Conservation (phyloP, 2,888 invertebrate species). For the Chalcis sispes region DNA sequence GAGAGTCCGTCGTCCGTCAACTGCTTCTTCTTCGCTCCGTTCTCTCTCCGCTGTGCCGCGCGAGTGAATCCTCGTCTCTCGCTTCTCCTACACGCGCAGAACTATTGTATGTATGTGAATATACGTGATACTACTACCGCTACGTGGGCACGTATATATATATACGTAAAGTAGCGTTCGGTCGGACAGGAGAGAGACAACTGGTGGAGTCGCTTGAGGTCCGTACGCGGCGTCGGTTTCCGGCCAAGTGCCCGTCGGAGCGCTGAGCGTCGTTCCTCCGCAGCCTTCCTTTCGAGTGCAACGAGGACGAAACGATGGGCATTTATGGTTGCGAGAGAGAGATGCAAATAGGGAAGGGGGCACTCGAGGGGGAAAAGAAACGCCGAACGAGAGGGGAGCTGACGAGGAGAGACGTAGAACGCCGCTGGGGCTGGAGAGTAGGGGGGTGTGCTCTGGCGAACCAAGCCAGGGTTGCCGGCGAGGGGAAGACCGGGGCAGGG, state of each 20-base stretch:
- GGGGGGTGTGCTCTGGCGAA: conserved; percentile 52
- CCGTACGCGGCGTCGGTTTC: conserved; percentile 75
- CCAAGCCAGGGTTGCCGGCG: conserved; percentile 44
- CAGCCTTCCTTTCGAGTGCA: not conserved
- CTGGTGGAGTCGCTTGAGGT: conserved; percentile 62
- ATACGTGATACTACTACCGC: conserved; percentile 26
- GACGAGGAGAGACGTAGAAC: conserved; percentile 51
- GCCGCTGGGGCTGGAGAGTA: conserved; percentile 51
- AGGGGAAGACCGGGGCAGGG: conserved; percentile 38
- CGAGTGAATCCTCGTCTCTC: conserved; percentile 39
- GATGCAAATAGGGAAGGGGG: not conserved
- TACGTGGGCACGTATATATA: not conserved
- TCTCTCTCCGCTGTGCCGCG: conserved; percentile 23
- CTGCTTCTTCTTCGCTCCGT: conserved; percentile 33
- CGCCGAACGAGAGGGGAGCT: not conserved
- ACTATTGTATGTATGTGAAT: conserved; percentile 1
- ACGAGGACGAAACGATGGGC: conserved; percentile 8
- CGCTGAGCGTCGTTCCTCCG: conserved; percentile 70
- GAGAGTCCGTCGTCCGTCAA: conserved; percentile 47
- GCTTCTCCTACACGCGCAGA: conserved; percentile 11
- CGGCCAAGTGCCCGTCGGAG: conserved; percentile 74
- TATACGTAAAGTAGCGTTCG: conserved; percentile 16
- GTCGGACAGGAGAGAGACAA: conserved; percentile 42
- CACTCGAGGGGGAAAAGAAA: conserved; percentile 23
- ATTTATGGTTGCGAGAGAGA: conserved; percentile 26